Base-by-base conservation (phyloP, 2,113 vertebrate species). In the Brachyhypopomus gauderio region DNA sequence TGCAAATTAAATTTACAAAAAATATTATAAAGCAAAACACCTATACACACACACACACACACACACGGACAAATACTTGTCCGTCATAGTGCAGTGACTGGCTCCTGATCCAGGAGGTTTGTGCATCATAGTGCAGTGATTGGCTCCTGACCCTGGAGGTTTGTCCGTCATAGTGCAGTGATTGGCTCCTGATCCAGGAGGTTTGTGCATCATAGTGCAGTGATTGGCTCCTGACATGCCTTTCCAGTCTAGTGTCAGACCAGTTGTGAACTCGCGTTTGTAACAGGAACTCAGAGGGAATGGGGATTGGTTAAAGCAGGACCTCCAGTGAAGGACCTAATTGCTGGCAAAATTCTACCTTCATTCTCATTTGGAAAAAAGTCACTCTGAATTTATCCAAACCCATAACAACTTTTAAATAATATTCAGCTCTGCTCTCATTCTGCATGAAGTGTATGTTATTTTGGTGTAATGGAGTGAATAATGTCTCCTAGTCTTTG, bases 301-400 rank as follows among this genome's bases (percentile, higher is more conserved):
- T 76, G 36, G 63, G 75, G 58, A 79, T 79, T 76, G 36, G 5
- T 30, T 34, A 75, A 69, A 45, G 27, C 62, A 81, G 75, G 38
- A 41, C 20, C 59, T 70, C 60, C 72, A 79, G 77, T 77, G 77
- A 80, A 67, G 16, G 30, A 55, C 69, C 17, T 62, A 77, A 79
- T 83, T 75, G 81, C 41, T 6, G 58, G 20, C 30, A 52, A 23
- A 60, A 83, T 79, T 72, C 82, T 52, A 38, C 74, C 80, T 81
- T 81, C 25, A 36, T 64, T 52, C 25, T 58, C 34, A 48, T 59
- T 81, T 77, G 16, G n/a, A 45, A 1, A 72, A 76, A 66, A 60
- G 63, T 58, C 67, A 48, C 22, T 52, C 78, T 34, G 77, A n/a
- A 72, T 84, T 66, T 84, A 67, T 62, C 22, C 11, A 2, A 34